Base-by-base conservation (phyloP, 2,113 vertebrate genomes). In the Erythrolamprus reginae region DNA sequence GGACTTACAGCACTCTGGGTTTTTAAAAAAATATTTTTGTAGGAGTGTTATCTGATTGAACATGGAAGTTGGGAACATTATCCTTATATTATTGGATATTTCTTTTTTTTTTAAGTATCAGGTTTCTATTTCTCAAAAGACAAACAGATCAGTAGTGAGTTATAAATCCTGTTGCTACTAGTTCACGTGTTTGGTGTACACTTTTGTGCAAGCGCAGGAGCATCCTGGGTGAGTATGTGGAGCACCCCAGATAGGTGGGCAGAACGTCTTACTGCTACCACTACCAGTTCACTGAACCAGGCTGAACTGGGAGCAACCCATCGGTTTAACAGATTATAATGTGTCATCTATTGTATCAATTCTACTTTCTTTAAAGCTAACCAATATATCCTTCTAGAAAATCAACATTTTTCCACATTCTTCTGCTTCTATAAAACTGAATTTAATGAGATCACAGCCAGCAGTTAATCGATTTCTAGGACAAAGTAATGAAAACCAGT, bases 401-500 rank as follows among this genome's bases (percentile, higher is more conserved):
- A 83, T 82, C 50, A 23, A 47, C 24, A 17, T 48, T 65, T 42
- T n/a, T 23, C 52, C 15, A 82, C 26, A 52, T 28, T 10, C 61
- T 21, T 28, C 85, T 50, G 17, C 77, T n/a, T 90, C 61, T 33
- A 33, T 87, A 87, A 33, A 26, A 55, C 13, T 87, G 84, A 87
- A 82, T 82, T 55, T 53, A 90, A 87, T 21, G 38, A 55, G 26
- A 56, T 13, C 87, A 33, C 28, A 87, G 23, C 28, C 51, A 88
- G 21, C 58, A 42, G 88, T 91, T 88, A 90, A 90, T 52, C 51
- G 50, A 56, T 82, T 82, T 90, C 87, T 56, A 82, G 50, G 55
- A 56, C 19, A 82, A n/a, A 12, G 4, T 55, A 13, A 58, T 70
- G 65, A 48, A 91, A 91, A 91, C 88, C 86, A 88, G 61, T 26